phyloP scores from a whole-genome alignment of 2,888 invertebrate genomes.

The Deilephila porcellus region DNA sequence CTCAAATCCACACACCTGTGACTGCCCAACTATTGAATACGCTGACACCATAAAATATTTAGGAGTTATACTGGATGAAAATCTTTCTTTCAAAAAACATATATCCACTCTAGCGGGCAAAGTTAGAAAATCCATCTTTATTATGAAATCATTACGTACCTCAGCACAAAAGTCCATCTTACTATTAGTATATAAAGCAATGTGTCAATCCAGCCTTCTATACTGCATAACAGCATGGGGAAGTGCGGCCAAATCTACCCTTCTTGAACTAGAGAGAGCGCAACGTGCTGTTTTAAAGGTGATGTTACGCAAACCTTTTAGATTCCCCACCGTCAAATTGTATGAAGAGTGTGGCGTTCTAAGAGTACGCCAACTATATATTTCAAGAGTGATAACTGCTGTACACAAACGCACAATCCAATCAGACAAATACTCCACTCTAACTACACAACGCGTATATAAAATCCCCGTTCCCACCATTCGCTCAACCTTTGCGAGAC shows the following conservation, averaged over 20 bases:
- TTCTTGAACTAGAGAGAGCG: neutral
- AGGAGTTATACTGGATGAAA: too few relatives aligned
- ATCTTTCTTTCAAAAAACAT: too few relatives aligned
- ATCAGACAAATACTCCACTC: neutral
- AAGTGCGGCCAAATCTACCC: too few relatives aligned
- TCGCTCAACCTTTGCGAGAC: neutral
- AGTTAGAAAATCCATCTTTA: too few relatives aligned
- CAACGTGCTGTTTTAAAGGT: constrained; percentile 3
- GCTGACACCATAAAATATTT: too few relatives aligned
- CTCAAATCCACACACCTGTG: neutral
- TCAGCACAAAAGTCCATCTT: too few relatives aligned
- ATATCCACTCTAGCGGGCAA: too few relatives aligned
- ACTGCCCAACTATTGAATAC: neutral
- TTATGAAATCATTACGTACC: too few relatives aligned
- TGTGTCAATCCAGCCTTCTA: too few relatives aligned
- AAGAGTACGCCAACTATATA: neutral
- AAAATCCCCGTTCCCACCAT: neutral
- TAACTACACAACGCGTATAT: neutral
- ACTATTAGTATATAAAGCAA: too few relatives aligned
- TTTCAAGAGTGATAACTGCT: neutral
- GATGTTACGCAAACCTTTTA: neutral
- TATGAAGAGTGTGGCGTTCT: neutral
- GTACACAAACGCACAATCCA: neutral
- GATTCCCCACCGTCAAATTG: neutral
- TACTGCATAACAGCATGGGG: neutral